Evolutionary conservation across 2,113 vertebrate species (phyloP), one percentile per base, ranked within the genome.

Genomic region (Cyanoderma ruficeps): DNA sequence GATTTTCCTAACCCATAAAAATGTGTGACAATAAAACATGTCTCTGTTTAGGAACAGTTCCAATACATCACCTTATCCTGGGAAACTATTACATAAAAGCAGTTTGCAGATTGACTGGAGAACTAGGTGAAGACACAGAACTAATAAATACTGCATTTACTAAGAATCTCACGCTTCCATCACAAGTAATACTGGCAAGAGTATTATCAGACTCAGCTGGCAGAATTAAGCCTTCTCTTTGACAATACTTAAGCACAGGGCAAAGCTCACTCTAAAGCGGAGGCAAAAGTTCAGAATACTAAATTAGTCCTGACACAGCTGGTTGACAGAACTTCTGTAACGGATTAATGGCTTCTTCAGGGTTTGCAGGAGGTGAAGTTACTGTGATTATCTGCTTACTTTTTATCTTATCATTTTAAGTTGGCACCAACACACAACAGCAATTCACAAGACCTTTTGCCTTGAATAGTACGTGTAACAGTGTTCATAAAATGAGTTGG

Each of bases 81-180:
- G 97, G 98, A 82, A 98, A 98, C 92, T 98, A 97, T 80, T 82
- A 96, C 64, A 95, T 97, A 68, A 98, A 98, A 93, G 93, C 91
- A 27, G 78, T 95, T 93, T 93, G 91, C 83, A 94, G 87, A 65
- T 71, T 98, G 70, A 94, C 95, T 83, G 94, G 97, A 97, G 95
- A 97, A 94, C 89, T 56, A 74, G 95, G 83, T 82, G 97, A 98
- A 95, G 95, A 98, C 19, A 55, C 89, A 47, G 94, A 98, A 68
- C 90, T 97, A 96, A 97, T 98, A 98, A 97, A 96, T 96, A 80
- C n/a, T 49, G 39, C 27, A 49, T 70, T 69, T 87, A 68, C 35
- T 35, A 65, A 83, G 74, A 89, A 82, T n/a, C 19, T 76, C 37
- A 23, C 6, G 7, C 44, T 95, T 79, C 50, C 22, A 69, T 31